phyloP scores from a whole-genome alignment of 2,113 vertebrate genomes.

The Oenanthe oenanthe region DNA sequence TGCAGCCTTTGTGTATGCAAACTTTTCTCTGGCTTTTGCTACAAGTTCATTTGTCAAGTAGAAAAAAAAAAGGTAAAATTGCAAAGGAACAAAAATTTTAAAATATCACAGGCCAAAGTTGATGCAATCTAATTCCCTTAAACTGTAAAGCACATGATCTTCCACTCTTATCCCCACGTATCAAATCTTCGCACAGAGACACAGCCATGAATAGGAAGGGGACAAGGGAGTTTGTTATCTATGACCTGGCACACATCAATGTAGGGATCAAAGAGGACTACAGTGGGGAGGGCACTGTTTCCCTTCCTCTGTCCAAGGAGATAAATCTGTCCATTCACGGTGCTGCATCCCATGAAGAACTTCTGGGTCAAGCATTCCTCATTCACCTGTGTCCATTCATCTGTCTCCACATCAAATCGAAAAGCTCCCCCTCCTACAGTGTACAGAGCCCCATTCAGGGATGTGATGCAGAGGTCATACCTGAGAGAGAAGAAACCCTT shows the following conservation, averaged over 20 bases:
- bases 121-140: background rate
- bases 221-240: slow-evolving; percentile 80
- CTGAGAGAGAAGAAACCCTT: slow-evolving; percentile 60
- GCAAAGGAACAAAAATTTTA: background rate
- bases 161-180: background rate
- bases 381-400: slow-evolving; percentile 83
- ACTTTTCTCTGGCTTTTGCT: background rate
- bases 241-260: slow-evolving; percentile 79
- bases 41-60: background rate
- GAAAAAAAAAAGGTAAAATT: background rate
- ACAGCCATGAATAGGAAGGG: slow-evolving; percentile 83
- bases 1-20: background rate
- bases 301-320: slow-evolving; percentile 82
- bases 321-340: slow-evolving; percentile 81
- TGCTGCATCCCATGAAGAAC: slow-evolving; percentile 87
- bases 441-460: slow-evolving; percentile 85
- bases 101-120: background rate
- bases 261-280: slow-evolving; percentile 87
- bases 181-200: slow-evolving; percentile 72
- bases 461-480: slow-evolving; percentile 85
- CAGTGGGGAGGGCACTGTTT: slow-evolving; percentile 75
- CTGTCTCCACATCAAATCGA: slow-evolving; percentile 83
- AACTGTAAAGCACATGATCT: background rate
- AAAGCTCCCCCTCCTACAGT: slow-evolving; percentile 84
- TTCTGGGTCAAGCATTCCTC: slow-evolving; percentile 80